Conservation (phyloP, 2,888 invertebrate genomes). For the Allophyes oxyacanthae region DNA sequence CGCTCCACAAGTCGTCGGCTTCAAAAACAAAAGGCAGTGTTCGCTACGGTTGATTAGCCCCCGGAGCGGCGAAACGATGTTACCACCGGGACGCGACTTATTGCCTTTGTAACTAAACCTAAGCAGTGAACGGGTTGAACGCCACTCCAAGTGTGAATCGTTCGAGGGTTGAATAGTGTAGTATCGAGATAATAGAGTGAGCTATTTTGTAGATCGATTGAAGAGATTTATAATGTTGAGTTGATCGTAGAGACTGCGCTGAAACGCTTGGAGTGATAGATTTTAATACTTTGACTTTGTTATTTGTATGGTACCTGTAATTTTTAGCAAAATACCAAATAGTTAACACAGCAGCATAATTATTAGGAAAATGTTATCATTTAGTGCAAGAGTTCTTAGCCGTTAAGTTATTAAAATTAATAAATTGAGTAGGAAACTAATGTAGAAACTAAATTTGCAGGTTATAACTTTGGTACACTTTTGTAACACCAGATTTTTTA, state of each 20-base stretch:
- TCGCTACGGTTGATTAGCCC: slow-evolving; percentile 68
- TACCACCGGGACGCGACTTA: slow-evolving; percentile 54
- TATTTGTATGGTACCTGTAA: too few species aligned
- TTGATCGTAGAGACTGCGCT: too few species aligned
- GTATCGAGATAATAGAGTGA: slow-evolving; percentile 17
- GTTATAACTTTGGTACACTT: too few species aligned
- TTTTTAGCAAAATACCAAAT: too few species aligned
- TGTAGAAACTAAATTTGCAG: too few species aligned
- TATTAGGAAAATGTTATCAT: too few species aligned
- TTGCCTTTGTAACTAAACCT: slow-evolving; percentile 52
- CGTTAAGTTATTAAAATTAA: too few species aligned
- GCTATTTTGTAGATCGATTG: slow-evolving; percentile 11
- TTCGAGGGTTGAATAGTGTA: slow-evolving; percentile 37
- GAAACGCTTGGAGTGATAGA: background rate
- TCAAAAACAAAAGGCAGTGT: slow-evolving; percentile 66
- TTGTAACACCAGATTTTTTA: too few species aligned
- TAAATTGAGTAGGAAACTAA: too few species aligned
- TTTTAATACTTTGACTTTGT: background rate
- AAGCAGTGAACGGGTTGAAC: slow-evolving; percentile 38
- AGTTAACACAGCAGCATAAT: too few species aligned
- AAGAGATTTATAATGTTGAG: background rate
- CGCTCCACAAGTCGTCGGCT: slow-evolving; percentile 51
- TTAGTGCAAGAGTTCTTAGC: too few species aligned
- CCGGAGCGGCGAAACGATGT: slow-evolving; percentile 63
- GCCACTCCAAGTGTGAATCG: slow-evolving; percentile 41